These are phyloP conservation scores for Heteromormyrus szaboi DNA, from an alignment of 2,797 vertebrate genomes.

Conservation along the genomic window DNA sequence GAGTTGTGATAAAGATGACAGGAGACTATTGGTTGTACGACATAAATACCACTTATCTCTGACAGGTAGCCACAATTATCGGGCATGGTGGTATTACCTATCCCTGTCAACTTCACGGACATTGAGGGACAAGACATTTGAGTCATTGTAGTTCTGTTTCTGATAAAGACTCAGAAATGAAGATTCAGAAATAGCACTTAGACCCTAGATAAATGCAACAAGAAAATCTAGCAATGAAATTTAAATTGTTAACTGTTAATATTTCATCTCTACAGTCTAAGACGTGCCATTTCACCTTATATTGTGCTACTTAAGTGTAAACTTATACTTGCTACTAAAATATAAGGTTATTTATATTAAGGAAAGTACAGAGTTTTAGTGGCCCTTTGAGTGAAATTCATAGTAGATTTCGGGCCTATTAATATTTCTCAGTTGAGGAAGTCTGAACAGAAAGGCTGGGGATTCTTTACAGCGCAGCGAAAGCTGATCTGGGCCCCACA, in stretches of 20 bases:
- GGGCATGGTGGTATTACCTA: not conserved
- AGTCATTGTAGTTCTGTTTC: not conserved
- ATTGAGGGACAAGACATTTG: not conserved
- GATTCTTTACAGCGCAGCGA: conserved; percentile 37
- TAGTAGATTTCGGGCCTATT: not conserved
- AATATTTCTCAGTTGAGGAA: not conserved
- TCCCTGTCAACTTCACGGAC: not conserved
- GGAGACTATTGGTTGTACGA: not conserved
- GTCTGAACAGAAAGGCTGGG: conserved; percentile 34
- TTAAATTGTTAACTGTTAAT: not conserved
- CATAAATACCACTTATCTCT: not conserved
- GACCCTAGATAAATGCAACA: not conserved
- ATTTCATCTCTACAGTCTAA: not conserved
- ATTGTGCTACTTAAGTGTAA: not conserved
- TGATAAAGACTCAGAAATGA: not conserved
- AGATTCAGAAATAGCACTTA: not conserved
- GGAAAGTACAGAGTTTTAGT: not conserved
- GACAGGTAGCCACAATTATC: not conserved
- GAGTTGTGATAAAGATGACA: not conserved
- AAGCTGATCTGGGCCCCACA: conserved; percentile 45
- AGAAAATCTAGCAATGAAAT: not conserved
- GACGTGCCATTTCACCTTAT: conserved; percentile 26
- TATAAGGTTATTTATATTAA: not conserved
- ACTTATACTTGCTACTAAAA: conserved; percentile 17
- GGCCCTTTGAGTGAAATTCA: not conserved